Conservation (phyloP, 2,888 invertebrate genomes). For the Perdita meconis region DNA sequence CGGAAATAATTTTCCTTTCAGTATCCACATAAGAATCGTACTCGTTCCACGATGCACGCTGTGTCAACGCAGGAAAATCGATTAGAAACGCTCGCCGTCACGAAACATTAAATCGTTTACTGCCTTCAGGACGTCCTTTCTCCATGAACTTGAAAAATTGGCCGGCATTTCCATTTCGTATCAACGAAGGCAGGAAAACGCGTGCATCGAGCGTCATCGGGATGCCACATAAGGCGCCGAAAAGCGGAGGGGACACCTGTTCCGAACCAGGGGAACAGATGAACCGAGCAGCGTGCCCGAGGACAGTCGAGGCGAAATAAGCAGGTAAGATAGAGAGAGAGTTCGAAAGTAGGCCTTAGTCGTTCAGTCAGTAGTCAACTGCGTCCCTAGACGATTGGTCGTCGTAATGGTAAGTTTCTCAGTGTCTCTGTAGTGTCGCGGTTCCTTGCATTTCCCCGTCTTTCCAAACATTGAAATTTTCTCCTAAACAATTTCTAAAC, state of each 20-base stretch:
- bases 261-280: slow-evolving; percentile 21
- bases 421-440: slow-evolving; percentile 14
- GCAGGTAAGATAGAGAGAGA: slow-evolving; percentile 80
- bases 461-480: no score
- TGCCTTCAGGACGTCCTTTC: slow-evolving; percentile 71
- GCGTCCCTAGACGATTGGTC: slow-evolving; percentile 80
- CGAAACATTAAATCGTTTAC: no score
- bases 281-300: slow-evolving; percentile 43
- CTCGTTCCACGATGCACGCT: no score
- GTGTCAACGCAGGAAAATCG: no score
- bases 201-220: not conserved
- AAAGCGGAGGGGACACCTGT: slow-evolving; percentile 13
- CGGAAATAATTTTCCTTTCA: no score
- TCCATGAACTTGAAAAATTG: slow-evolving; percentile 68
- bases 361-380: slow-evolving; percentile 82
- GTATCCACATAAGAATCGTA: no score
- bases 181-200: slow-evolving; percentile 7
- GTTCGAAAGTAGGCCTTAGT: slow-evolving; percentile 83
- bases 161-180: slow-evolving; percentile 24
- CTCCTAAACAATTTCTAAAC: no score
- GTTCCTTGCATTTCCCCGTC: not conserved
- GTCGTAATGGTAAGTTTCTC: slow-evolving; percentile 80
- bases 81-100: no score
- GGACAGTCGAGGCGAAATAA: slow-evolving; percentile 58
- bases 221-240: slow-evolving; percentile 2